Percentiles rank a stretch among this genome's conserved stretches.
Conservation (phyloP, 2,797 vertebrate species). For the Ctenopoma multispine region DNA sequence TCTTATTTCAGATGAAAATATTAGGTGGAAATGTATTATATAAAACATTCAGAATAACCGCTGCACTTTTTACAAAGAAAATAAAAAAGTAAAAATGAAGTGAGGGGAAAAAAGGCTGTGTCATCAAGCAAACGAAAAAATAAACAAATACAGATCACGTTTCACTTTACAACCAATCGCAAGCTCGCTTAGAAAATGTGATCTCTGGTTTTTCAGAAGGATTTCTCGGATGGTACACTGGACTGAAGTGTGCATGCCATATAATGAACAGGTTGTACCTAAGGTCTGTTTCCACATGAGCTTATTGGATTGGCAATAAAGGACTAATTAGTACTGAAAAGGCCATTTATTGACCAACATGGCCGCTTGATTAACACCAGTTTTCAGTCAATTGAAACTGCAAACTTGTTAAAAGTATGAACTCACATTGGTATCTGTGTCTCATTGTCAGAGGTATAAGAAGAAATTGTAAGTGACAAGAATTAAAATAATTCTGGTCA, state of each 20-base stretch:
- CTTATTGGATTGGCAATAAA: conserved; percentile 65
- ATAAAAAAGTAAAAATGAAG: conserved; percentile 15
- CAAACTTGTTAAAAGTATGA: conserved; percentile 39
- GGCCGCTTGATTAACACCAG: conserved; percentile 64
- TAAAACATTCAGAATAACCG: conserved; percentile 28
- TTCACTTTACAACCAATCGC: not conserved
- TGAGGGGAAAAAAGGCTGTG: conserved; percentile 3
- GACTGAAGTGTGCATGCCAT: conserved; percentile 29
- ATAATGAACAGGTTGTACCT: conserved; percentile 48
- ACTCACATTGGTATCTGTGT: conserved; percentile 6
- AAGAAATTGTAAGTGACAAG: conserved; percentile 20
- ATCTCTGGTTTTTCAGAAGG: conserved; percentile 5
- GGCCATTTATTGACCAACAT: conserved; percentile 74
- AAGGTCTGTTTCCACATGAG: conserved; percentile 33
- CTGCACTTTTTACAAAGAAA: conserved; percentile 4
- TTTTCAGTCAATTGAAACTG: conserved; percentile 48
- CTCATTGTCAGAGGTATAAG: conserved; percentile 1
- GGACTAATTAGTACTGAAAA: conserved; percentile 75
- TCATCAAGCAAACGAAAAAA: conserved; percentile 19
- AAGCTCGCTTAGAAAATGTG: conserved; percentile 6
- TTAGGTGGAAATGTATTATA: not conserved
- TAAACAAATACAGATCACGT: conserved; percentile 27
- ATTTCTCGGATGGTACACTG: conserved; percentile 26
- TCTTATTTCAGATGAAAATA: conserved; percentile 9
- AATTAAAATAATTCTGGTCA: conserved; percentile 4